phyloP scores from a whole-genome alignment of 2,113 vertebrate species.

The Phyllopteryx taeniolatus region DNA sequence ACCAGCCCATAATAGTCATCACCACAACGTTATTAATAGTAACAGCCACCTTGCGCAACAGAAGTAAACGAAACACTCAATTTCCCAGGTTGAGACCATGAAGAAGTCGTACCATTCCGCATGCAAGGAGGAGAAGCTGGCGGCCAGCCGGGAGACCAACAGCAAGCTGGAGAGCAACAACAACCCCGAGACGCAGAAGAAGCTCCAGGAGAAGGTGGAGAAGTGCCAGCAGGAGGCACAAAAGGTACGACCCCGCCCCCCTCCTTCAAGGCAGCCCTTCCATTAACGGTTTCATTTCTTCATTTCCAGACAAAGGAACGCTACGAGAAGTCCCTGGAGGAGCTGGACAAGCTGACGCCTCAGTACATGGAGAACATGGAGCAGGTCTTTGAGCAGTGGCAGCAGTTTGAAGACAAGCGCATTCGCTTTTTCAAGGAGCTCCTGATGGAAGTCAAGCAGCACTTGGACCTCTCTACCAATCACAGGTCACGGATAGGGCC shows the following conservation, averaged over 20 bases:
- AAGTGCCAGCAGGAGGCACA: conserved; percentile 93
- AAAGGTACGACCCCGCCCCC: conserved; percentile 75
- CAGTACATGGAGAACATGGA: conserved; percentile 99
- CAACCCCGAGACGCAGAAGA: conserved; percentile 90
- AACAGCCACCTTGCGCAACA: too few relatives aligned
- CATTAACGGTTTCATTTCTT: background rate
- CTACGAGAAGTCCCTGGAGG: conserved; percentile 89
- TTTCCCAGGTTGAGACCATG: conserved; percentile 81
- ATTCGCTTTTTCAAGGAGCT: conserved; percentile 88
- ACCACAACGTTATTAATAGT: too few relatives aligned
- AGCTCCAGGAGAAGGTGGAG: conserved; percentile 97
- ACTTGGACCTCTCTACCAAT: conserved; percentile 89
- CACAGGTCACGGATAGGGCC: conserved; percentile 63
- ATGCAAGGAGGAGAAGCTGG: conserved; percentile 95
- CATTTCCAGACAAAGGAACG: conserved; percentile 84
- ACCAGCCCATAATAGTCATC: too few relatives aligned
- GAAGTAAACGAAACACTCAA: too few relatives aligned
- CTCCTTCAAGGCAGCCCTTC: too few relatives aligned
- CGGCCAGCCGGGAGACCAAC: conserved; percentile 85
- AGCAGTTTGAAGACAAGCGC: conserved; percentile 93
- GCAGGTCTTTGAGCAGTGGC: conserved; percentile 95
- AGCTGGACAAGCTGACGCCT: conserved; percentile 85
- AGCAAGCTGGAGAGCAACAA: conserved; percentile 90
- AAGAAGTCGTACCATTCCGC: conserved; percentile 92
- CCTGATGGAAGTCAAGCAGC: conserved; percentile 87